phyloP scores from a whole-genome alignment of 2,113 vertebrate genomes.

The Sylvia atricapilla region DNA sequence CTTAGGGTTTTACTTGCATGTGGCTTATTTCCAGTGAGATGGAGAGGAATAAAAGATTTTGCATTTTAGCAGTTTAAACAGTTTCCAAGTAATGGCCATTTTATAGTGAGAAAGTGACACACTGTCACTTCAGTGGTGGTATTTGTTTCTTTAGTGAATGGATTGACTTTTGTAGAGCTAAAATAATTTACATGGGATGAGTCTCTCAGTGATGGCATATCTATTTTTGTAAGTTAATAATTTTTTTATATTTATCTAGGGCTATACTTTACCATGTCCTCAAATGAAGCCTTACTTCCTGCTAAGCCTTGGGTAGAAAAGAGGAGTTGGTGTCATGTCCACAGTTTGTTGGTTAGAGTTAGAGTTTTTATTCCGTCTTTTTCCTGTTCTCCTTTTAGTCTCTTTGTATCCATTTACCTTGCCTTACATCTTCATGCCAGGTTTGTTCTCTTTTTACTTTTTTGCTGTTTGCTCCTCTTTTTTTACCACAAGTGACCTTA shows the following conservation, averaged over 20 bases:
- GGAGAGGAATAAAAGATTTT: background rate
- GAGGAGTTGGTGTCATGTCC: background rate
- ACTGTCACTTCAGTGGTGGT: background rate
- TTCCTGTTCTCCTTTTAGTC: background rate
- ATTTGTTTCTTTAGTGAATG: background rate
- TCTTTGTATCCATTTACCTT: background rate
- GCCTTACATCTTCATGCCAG: background rate
- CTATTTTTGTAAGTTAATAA: fast-evolving
- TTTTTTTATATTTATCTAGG: background rate
- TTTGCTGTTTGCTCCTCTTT: background rate
- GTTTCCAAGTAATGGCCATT: background rate
- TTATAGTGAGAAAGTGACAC: background rate
- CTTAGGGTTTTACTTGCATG: background rate
- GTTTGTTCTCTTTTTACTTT: background rate
- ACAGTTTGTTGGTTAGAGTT: background rate
- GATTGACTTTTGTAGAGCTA: background rate
- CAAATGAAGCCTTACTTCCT: background rate
- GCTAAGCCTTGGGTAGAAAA: background rate
- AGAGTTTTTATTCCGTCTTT: background rate
- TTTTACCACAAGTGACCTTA: background rate
- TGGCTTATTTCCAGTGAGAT: background rate
- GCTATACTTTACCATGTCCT: background rate
- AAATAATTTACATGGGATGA: background rate
- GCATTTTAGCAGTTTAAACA: background rate
- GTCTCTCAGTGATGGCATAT: background rate